These are phyloP conservation scores for Leptoclinus maculatus DNA, from an alignment of 2,797 vertebrate species.

Conservation along the genomic window DNA sequence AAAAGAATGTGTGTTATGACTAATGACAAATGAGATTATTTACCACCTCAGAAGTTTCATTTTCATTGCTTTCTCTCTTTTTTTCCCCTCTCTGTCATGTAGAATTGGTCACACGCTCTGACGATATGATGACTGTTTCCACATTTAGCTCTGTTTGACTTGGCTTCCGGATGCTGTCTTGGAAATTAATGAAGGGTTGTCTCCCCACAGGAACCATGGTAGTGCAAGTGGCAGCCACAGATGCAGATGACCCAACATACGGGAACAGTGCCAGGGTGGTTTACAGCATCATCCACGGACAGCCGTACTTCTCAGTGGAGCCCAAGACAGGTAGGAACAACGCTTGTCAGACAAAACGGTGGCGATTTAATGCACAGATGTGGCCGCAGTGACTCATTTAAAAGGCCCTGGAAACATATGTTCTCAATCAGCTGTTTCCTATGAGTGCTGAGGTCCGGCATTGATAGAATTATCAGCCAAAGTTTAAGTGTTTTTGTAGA, in stretches of 20 bases:
- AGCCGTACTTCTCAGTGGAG: constrained; percentile 98
- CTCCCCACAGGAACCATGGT: constrained; percentile 91
- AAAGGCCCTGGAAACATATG: background rate
- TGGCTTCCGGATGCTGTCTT: constrained; percentile 58
- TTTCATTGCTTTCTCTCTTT: constrained; percentile 24
- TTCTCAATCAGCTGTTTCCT: background rate
- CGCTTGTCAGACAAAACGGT: background rate
- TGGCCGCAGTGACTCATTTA: background rate
- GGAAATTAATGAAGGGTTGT: constrained; percentile 74
- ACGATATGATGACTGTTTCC: constrained; percentile 60
- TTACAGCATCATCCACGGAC: constrained; percentile 96
- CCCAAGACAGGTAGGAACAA: constrained; percentile 91
- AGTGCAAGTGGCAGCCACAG: constrained; percentile 95
- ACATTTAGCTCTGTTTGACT: constrained; percentile 70
- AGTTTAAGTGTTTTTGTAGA: background rate
- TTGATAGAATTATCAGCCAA: too few relatives aligned
- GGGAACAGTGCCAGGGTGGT: constrained; percentile 96
- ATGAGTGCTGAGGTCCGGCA: rapidly evolving
- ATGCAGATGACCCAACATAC: constrained; percentile 95
- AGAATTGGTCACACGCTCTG: constrained; percentile 58
- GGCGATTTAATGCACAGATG: background rate
- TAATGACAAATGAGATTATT: constrained; percentile 61
- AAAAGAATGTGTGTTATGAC: constrained; percentile 16
- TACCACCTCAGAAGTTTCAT: constrained; percentile 43
- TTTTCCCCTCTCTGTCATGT: constrained; percentile 32